Percentiles rank a stretch among this genome's conserved stretches.
These are phyloP conservation scores for Notocelia uddmanniana DNA, from an alignment of 2,888 invertebrate genomes.

Conservation along the genomic window DNA sequence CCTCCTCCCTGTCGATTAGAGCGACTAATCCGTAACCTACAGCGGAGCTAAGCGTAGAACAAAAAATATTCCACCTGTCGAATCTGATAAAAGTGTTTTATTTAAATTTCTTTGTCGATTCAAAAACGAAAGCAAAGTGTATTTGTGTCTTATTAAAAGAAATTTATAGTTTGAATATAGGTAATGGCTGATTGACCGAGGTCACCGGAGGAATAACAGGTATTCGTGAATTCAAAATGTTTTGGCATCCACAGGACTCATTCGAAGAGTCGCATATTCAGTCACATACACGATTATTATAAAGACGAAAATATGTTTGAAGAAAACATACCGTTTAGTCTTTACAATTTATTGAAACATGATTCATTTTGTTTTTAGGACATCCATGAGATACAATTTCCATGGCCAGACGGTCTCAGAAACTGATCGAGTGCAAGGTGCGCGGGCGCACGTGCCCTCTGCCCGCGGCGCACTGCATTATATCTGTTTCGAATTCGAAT, in stretches of 20 bases:
- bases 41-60: slow-evolving; percentile 78
- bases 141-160: slow-evolving; percentile 86
- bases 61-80: slow-evolving; percentile 81
- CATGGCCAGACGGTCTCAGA: slow-evolving; percentile 22
- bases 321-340: not conserved
- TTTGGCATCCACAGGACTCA: slow-evolving; percentile 12
- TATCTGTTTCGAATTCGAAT: slow-evolving; percentile 82
- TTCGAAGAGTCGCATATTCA: not conserved
- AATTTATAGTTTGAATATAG: slow-evolving; percentile 84
- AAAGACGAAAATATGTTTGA: too few relatives aligned
- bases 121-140: slow-evolving; percentile 80
- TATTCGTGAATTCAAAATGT: slow-evolving; percentile 73
- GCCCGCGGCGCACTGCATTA: slow-evolving; percentile 75
- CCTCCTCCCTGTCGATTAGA: slow-evolving; percentile 80
- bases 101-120: slow-evolving; percentile 83
- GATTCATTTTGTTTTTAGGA: not conserved
- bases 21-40: slow-evolving; percentile 83
- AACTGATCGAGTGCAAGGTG: slow-evolving; percentile 73
- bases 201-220: slow-evolving; percentile 78
- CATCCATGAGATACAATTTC: not conserved
- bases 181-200: slow-evolving; percentile 80
- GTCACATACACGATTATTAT: not conserved
- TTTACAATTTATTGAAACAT: not conserved
- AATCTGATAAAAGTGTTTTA: slow-evolving; percentile 85
- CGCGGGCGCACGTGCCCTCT: slow-evolving; percentile 80